A percentile compares a stretch with the other conserved stretches of the same genome.
phyloP scores from a whole-genome alignment of 2,113 vertebrate species.

The Pogona vitticeps region DNA sequence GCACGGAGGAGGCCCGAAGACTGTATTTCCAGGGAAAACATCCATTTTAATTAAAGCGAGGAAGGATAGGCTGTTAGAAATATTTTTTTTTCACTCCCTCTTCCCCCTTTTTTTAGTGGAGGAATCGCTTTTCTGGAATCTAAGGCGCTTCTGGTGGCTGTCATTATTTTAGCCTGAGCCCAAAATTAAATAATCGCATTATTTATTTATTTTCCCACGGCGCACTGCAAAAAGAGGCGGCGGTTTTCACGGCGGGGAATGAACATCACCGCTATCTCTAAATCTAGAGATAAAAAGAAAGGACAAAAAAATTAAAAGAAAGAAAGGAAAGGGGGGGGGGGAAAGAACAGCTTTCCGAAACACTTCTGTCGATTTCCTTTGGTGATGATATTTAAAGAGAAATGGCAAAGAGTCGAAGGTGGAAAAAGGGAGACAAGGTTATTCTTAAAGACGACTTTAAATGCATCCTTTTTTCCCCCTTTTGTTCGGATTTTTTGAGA shows the following conservation, averaged over 20 bases:
- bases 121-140: conserved; percentile 54
- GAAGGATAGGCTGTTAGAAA: conserved; percentile 33
- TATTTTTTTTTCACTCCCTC: no score
- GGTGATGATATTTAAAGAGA: neutral
- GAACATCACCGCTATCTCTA: neutral
- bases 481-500: conserved; percentile 35
- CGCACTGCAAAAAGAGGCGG: conserved; percentile 38
- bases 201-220: neutral
- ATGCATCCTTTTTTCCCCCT: conserved; percentile 29
- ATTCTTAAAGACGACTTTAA: neutral
- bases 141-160: conserved; percentile 2
- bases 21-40: neutral
- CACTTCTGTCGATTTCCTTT: conserved; percentile 6
- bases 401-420: neutral
- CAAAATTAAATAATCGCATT: conserved; percentile 53
- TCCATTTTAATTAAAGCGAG: conserved; percentile 35
- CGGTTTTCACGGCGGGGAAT: neutral
- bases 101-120: neutral
- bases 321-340: neutral
- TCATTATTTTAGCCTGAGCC: conserved; percentile 64
- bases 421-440: no score
- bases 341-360: conserved; percentile 39
- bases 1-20: conserved; percentile 22
- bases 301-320: neutral
- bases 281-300: neutral